These are phyloP conservation scores for Ctenodactylus gundi DNA, from an alignment of 2,113 vertebrate species.

Conservation along the genomic window DNA sequence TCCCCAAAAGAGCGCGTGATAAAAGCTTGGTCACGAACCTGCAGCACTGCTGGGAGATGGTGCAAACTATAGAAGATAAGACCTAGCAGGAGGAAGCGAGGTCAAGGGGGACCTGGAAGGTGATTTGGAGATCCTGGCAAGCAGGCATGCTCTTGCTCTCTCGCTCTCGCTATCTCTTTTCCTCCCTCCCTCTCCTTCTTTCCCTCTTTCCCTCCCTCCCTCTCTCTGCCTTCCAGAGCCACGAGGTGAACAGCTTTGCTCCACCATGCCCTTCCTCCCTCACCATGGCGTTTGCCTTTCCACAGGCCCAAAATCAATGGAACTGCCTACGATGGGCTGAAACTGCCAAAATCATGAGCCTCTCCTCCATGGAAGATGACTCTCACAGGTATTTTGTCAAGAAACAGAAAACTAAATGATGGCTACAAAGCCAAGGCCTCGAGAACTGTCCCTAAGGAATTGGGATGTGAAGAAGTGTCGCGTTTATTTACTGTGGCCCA, in stretches of 20 bases:
- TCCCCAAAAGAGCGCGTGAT: not conserved
- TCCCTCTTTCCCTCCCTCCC: not conserved
- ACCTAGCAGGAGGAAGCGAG: not conserved
- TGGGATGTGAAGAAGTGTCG: not conserved
- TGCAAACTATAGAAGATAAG: not conserved
- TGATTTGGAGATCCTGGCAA: not conserved
- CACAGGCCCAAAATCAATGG: too few species aligned
- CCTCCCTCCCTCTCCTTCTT: not conserved
- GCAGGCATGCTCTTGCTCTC: not conserved
- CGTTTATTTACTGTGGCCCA: not conserved
- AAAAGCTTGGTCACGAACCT: not conserved
- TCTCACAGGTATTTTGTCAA: not conserved
- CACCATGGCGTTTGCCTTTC: too few species aligned
- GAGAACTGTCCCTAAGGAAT: not conserved
- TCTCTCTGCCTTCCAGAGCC: not conserved
- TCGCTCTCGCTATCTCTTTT: fast-evolving
- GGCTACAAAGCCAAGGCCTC: not conserved
- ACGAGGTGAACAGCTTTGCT: not conserved
- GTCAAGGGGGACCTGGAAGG: not conserved
- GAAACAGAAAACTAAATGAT: not conserved
- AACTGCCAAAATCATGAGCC: not conserved
- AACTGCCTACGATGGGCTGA: not conserved
- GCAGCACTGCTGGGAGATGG: not conserved
- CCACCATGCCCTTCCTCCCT: too few species aligned
- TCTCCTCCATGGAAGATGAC: not conserved